These are phyloP conservation scores for Dipus sagitta DNA, from an alignment of 2,797 vertebrate genomes.

Conservation along the genomic window DNA sequence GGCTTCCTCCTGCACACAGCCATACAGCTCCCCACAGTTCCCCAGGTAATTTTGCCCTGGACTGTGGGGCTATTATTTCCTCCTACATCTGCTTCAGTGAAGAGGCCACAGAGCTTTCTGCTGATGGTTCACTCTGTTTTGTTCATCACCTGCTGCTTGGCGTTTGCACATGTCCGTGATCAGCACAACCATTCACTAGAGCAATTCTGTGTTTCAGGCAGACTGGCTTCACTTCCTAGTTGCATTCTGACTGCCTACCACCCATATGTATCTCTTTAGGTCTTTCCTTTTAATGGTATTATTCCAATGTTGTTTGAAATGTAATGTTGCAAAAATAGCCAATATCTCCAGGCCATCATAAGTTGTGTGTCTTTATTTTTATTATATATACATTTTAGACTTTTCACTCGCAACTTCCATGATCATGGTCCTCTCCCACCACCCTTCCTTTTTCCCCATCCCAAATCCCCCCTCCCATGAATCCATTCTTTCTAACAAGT, in stretches of 20 bases:
- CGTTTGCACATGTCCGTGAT: background rate
- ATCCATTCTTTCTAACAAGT: no score
- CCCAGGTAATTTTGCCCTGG: background rate
- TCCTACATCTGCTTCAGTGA: background rate
- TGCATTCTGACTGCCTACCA: background rate
- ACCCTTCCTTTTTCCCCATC: no score
- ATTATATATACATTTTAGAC: background rate
- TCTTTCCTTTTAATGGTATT: constrained; percentile 2
- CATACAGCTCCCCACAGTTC: background rate
- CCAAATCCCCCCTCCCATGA: no score
- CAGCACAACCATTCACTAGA: background rate
- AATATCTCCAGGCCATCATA: background rate
- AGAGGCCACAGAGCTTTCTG: background rate
- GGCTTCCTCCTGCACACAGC: no score
- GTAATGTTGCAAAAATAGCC: background rate
- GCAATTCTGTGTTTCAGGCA: background rate
- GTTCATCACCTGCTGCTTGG: background rate
- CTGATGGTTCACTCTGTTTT: background rate
- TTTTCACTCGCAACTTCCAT: no score
- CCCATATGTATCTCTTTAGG: background rate
- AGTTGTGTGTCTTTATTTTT: background rate
- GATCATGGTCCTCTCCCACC: no score
- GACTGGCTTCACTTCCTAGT: background rate
- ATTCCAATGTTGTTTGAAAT: background rate
- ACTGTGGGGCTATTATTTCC: background rate